phyloP scores from a whole-genome alignment of 2,888 invertebrate genomes.

The Desoria tigrina region DNA sequence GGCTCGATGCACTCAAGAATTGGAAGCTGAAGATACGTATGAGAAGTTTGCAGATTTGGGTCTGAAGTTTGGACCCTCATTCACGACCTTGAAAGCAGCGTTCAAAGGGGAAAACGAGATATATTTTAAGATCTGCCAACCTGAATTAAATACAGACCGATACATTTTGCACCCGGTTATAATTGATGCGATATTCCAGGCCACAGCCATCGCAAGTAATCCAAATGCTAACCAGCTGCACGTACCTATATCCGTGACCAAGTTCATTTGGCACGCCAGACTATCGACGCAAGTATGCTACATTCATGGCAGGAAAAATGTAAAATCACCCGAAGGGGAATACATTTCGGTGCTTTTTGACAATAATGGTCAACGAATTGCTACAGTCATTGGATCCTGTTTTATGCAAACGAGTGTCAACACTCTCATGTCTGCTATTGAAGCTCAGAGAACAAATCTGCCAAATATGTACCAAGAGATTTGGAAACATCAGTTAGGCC shows the following conservation, averaged over 20 bases:
- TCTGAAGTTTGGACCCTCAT: conserved; percentile 24
- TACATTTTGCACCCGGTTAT: conserved; percentile 4
- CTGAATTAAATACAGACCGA: neutral
- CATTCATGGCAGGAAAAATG: neutral
- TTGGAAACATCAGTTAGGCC: neutral
- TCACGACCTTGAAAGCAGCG: conserved; percentile 14
- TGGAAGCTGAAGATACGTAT: neutral
- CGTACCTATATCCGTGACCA: conserved; percentile 8
- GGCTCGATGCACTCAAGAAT: neutral
- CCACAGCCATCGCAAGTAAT: neutral
- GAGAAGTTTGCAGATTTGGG: conserved; percentile 16
- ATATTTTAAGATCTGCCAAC: neutral
- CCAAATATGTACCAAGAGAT: conserved; percentile 11
- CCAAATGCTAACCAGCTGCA: neutral
- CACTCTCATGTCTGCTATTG: neutral
- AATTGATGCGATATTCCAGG: conserved; percentile 19
- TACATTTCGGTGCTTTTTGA: neutral
- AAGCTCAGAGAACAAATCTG: neutral
- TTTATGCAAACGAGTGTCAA: neutral
- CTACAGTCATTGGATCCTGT: neutral
- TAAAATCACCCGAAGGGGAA: neutral
- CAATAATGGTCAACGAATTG: neutral
- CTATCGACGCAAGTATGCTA: neutral
- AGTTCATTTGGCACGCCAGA: conserved; percentile 1
- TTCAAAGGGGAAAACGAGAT: conserved; percentile 6